Evolutionary conservation across 2,888 invertebrate genomes (phyloP), one percentile per base, ranked within the genome.

Genomic region (Idaea dimidiata): DNA sequence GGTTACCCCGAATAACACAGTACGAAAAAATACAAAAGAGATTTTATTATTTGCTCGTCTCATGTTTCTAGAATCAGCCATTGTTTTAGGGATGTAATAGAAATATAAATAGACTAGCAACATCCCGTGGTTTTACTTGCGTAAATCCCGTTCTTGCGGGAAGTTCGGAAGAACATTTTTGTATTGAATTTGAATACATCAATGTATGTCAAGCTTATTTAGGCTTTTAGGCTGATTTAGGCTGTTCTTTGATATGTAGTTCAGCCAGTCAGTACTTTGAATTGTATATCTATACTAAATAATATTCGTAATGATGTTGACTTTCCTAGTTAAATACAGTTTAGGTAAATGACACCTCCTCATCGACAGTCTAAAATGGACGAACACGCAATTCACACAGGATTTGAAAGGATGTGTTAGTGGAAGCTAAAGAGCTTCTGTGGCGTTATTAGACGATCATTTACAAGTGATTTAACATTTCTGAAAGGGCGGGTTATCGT

Each of bases 401-500:
- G 43, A 43, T 43, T 43, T 43, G 7, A 10, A 43, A 43, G 43
- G 10, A 43, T 43, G 6, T 43, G 43, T 10, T 43, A 43, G 43
- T 43, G 43, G 10, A 43, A 43, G 43, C 43, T 43, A 43, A 43
- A 7, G 43, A 43, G 7, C 43, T 43, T 43, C 43, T 43, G 14
- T 10, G 43, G 43, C 10, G 0, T 43, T 33, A 33, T 0, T 10
- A 43, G 43, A 43, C 43, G 43, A 43, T 43, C 10, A 4, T 43
- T 43, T 43, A 43, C 43, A 43, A 43, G 43, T 43, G 43, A 43
- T 43, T 43, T 43, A 43, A 43, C 43, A 43, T 43, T 43, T 43
- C 43, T 43, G 43, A 43, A 43, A 43, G 43, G 33, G 43, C 43
- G 43, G 43, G 10, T 8, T 7, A 43, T 43, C 14, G 43, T 43